A percentile compares a stretch with the other conserved stretches of the same genome.
These are phyloP conservation scores for Timema cristinae DNA, from an alignment of 2,888 invertebrate genomes.

Conservation along the genomic window DNA sequence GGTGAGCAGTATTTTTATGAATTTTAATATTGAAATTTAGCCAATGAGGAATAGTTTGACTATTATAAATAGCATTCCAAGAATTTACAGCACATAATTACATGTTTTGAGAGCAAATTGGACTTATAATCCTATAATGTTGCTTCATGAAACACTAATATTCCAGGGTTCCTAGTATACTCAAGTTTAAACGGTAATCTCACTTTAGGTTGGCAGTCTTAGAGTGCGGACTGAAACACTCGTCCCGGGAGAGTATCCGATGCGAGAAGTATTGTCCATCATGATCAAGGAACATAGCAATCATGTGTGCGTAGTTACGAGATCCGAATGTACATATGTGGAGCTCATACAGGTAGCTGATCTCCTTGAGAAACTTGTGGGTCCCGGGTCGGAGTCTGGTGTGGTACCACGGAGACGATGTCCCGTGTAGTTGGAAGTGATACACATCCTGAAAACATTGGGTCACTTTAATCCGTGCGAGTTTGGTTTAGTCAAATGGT, in stretches of 20 bases:
- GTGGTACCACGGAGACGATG: slow-evolving; percentile 88
- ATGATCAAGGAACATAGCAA: slow-evolving; percentile 86
- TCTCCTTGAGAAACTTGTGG: slow-evolving; percentile 72
- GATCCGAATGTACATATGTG: slow-evolving; percentile 99
- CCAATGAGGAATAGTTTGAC: too few relatives aligned
- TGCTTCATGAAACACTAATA: not conserved
- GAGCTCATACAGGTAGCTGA: slow-evolving; percentile 77
- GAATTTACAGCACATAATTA: not conserved
- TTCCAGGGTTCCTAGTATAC: not conserved
- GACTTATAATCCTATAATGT: not conserved
- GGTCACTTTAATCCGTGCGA: too few relatives aligned
- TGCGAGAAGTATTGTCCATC: slow-evolving; percentile 88
- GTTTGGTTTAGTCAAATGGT: too few relatives aligned
- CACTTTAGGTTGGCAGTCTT: slow-evolving; percentile 97
- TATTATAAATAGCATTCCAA: slow-evolving; percentile 7
- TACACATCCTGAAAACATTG: slow-evolving; percentile 67
- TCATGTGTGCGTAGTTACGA: slow-evolving; percentile 92
- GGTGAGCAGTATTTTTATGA: too few relatives aligned
- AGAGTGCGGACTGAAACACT: slow-evolving; percentile 92
- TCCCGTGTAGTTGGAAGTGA: slow-evolving; percentile 86
- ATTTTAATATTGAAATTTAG: too few relatives aligned
- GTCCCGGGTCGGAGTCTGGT: slow-evolving; percentile 88
- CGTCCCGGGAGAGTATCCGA: slow-evolving; percentile 93
- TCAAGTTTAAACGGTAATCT: slow-evolving; percentile 38
- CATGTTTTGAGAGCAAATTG: not conserved